Base-by-base conservation (phyloP, 2,888 invertebrate genomes). In the Euphydryas editha region DNA sequence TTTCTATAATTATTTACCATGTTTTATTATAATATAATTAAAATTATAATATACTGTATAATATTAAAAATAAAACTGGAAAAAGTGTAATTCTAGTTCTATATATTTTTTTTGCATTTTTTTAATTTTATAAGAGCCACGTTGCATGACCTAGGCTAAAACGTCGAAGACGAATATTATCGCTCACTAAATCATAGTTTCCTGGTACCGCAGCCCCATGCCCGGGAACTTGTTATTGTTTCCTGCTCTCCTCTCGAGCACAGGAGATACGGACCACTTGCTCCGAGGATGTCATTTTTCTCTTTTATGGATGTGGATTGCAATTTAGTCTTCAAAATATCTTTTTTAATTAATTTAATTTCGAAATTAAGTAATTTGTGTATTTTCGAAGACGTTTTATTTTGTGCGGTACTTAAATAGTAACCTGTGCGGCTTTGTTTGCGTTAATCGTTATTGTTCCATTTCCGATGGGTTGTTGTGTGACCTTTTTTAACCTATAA, bases 161-260 rank as follows among this genome's bases (percentile, higher is more conserved):
- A 54, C 17, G 36, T 65, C 51, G 54, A 56, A 60, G 42, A 65
- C 62, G 46, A 68, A 68, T 61, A 55, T 68, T 61, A 68, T 75
- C 81, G 75, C 76, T 74, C 77, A 80, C 81, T 88, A 90, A 88
- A 90, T 92, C 92, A 91, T 90, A 87, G 85, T 86, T 81, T 82
- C 90, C 87, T 86, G 84, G 82, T 84, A 83, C 79, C 74, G 70
- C 72, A 73, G 75, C 71, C 80, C 78, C 78, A 81, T 79, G 80
- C 76, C 81, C 84, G 83, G 82, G 79, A 76, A 83, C 49, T 24
- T 85, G 86, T 92, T 93, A 93, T 92, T 92, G 86, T 91, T 93
- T 93, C 93, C 93, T 92, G 92, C 64, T 67, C 65, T 66, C 67
- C 66, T 54, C 60, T 64, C 78, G 83, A 82, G 76, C 73, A 73